Evolutionary conservation across 2,113 vertebrate species (phyloP), one percentile per base, ranked within the genome.

Genomic region (Zingel zingel): DNA sequence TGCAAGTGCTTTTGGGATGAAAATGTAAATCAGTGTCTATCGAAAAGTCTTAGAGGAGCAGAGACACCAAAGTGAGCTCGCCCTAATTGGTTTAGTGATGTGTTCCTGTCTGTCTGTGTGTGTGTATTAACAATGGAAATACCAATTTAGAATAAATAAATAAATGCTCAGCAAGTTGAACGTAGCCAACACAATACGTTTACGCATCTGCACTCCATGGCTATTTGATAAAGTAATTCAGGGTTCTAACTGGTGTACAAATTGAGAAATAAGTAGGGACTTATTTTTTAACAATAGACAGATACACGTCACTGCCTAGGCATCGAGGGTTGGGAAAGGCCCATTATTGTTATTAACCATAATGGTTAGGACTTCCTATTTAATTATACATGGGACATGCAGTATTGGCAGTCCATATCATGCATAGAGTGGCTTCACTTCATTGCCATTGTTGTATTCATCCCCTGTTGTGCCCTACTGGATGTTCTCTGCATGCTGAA

Each of bases 11-110:
- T 86, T 64, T 61, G 27, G 64, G 30, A 36, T 4, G 14, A 57
- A 75, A 68, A 81, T 77, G 70, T n/a, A 62, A 78, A 85, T 83
- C n/a, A 23, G 63, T 43, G 21, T 48, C 25, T 36, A 62, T 72
- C 50, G 19, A 6, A 54, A 81, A 77, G 25, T 68, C 53, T 71
- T 56, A 61, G 15, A 69, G 66, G 53, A 53, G 58, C 50, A 62
- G 21, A 36, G 45, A 59, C 48, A 65, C 53, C 63, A 58, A 58
- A 75, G 77, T 53, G 47, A 69, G 61, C 16, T 63, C 19, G 2
- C 13, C 13, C 53, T 65, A 77, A 71, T 79, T 73, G 27, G n/a
- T 74, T 76, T 59, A 73, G 33, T 79, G 59, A 77, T 72, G 73
- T 39, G 57, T 59, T 12, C 10, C 10, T 11, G 39, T 43, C 10